These are phyloP conservation scores for Alfaro cultratus DNA, from an alignment of 2,797 vertebrate genomes.

Conservation along the genomic window DNA sequence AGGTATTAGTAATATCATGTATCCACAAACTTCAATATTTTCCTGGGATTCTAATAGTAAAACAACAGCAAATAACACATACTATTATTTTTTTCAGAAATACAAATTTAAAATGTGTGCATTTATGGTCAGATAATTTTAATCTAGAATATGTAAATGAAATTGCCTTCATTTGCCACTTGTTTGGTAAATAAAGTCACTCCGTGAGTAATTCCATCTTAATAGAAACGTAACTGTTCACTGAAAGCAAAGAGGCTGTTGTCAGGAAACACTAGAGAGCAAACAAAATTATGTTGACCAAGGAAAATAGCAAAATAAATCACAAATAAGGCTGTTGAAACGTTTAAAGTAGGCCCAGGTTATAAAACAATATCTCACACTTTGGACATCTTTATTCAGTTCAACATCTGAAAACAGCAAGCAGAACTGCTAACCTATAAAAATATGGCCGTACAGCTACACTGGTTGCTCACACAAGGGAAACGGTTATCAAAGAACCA, in stretches of 20 bases:
- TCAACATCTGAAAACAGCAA: too few species aligned
- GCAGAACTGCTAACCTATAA: too few species aligned
- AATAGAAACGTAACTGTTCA: background rate
- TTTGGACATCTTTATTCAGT: too few species aligned
- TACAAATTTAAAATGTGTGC: background rate
- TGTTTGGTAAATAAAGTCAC: background rate
- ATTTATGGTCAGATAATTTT: background rate
- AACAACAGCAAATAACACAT: background rate
- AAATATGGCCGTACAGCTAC: too few species aligned
- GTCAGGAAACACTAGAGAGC: background rate
- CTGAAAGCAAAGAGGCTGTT: background rate
- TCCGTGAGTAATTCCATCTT: background rate
- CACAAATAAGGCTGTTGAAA: background rate
- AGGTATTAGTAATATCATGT: background rate
- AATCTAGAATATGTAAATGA: background rate
- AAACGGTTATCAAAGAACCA: too few species aligned
- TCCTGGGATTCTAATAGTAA: background rate
- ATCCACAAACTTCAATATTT: background rate
- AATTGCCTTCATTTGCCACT: background rate
- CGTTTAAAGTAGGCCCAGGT: background rate
- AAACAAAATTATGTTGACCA: background rate
- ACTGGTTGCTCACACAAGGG: too few species aligned
- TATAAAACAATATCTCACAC: background rate
- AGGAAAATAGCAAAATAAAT: background rate
- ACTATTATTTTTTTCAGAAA: background rate